These are phyloP conservation scores for Mus pahari DNA, from an alignment of 2,113 vertebrate species.

Conservation along the genomic window DNA sequence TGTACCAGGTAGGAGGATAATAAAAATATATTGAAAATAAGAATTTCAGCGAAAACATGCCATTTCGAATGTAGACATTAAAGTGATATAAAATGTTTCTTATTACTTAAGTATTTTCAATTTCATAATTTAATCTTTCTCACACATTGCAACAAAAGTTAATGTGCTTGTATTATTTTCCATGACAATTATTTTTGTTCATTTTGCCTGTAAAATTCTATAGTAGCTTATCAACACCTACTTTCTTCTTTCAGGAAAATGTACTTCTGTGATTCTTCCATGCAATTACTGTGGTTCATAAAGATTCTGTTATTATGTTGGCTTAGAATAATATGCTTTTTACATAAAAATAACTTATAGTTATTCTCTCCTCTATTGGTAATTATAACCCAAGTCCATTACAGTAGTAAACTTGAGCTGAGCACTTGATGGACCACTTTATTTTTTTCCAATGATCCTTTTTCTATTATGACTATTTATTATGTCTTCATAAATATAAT, in stretches of 20 bases:
- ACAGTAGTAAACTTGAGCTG: slow-evolving; percentile 77
- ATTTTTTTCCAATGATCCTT: slow-evolving; percentile 78
- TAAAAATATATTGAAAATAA: neutral
- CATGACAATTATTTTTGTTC: slow-evolving; percentile 75
- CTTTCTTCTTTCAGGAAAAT: slow-evolving; percentile 73
- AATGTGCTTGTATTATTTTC: slow-evolving; percentile 71
- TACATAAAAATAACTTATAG: slow-evolving; percentile 79
- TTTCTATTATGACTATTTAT: slow-evolving; percentile 78
- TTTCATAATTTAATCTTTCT: slow-evolving; percentile 76
- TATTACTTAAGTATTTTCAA: slow-evolving; percentile 65
- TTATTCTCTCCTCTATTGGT: slow-evolving; percentile 70
- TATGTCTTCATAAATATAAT: slow-evolving; percentile 77
- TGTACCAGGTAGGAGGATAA: neutral
- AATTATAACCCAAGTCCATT: slow-evolving; percentile 79
- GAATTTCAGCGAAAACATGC: slow-evolving; percentile 46
- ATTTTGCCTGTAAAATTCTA: slow-evolving; percentile 70
- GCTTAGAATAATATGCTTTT: slow-evolving; percentile 77
- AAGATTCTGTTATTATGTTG: slow-evolving; percentile 74
- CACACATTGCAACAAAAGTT: slow-evolving; percentile 65
- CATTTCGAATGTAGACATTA: slow-evolving; percentile 63
- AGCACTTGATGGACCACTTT: slow-evolving; percentile 77
- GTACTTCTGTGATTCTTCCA: slow-evolving; percentile 70
- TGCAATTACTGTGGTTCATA: slow-evolving; percentile 77
- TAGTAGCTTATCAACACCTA: slow-evolving; percentile 74
- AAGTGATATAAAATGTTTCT: slow-evolving; percentile 51